phyloP scores from a whole-genome alignment of 2,797 vertebrate genomes.

The Catharus ustulatus region DNA sequence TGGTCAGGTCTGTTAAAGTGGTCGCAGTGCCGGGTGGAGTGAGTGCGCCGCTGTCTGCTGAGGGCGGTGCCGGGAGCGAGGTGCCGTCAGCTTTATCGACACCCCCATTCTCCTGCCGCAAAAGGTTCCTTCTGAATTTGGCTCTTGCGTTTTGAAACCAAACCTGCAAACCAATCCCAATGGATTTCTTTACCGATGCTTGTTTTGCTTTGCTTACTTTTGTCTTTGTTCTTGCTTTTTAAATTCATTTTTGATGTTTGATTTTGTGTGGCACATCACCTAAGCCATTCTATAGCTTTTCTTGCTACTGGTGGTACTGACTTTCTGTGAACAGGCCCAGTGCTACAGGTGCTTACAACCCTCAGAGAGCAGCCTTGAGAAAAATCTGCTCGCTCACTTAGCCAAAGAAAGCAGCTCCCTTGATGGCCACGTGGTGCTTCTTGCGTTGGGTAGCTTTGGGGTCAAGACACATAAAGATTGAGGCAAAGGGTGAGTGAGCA shows the following conservation, averaged over 20 bases:
- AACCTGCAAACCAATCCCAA: slow-evolving; percentile 99
- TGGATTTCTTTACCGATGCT: slow-evolving; percentile 90
- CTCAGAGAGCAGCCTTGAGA: neutral
- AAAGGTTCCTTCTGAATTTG: slow-evolving; percentile 99
- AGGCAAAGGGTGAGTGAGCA: slow-evolving; percentile 4
- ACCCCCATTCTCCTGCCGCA: slow-evolving; percentile 99
- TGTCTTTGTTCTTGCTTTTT: slow-evolving; percentile 66
- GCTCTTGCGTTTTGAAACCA: slow-evolving; percentile 99
- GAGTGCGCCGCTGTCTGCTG: slow-evolving; percentile 97
- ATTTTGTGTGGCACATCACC: slow-evolving; percentile 3
- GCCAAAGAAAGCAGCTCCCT: neutral
- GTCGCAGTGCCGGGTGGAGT: slow-evolving; percentile 96
- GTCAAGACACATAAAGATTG: neutral
- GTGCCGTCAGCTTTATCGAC: slow-evolving; percentile 99
- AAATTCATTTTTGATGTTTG: slow-evolving; percentile 37
- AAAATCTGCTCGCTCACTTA: neutral
- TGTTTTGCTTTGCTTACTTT: slow-evolving; percentile 67
- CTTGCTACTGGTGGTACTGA: neutral
- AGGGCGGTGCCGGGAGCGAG: slow-evolving; percentile 93
- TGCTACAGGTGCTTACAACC: neutral
- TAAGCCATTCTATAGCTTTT: neutral
- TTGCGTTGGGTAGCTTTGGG: neutral
- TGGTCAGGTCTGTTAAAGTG: slow-evolving; percentile 99
- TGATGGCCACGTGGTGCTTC: neutral
- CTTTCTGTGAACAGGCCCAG: neutral